phyloP scores from a whole-genome alignment of 2,888 invertebrate genomes.

The Lycocerus yunnanus region DNA sequence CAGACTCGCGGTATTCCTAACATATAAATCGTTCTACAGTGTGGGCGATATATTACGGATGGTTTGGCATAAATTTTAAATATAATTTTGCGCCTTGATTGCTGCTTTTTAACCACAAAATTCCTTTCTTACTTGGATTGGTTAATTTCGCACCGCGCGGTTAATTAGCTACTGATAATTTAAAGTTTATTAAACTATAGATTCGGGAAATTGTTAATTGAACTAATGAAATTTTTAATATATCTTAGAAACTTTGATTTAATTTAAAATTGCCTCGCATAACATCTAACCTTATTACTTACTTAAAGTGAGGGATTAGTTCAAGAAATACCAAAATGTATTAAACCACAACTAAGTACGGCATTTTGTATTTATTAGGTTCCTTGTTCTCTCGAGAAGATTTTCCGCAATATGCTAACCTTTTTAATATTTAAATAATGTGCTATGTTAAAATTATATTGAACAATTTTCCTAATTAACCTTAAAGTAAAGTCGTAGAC shows the following conservation, averaged over 20 bases:
- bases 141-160: not conserved
- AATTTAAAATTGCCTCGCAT: not conserved
- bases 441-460: not conserved
- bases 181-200: not conserved
- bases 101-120: not conserved
- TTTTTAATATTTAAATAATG: not conserved
- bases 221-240: not conserved
- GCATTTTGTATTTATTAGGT: not conserved
- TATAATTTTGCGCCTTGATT: not conserved
- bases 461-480: not conserved
- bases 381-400: not conserved
- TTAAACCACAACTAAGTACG: not conserved
- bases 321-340: not conserved
- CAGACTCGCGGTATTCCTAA: too few species aligned
- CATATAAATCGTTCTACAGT: too few species aligned
- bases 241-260: not conserved
- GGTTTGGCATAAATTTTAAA: not conserved
- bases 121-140: not conserved
- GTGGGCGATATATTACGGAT: not conserved
- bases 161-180: not conserved
- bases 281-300: not conserved
- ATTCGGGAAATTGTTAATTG: not conserved
- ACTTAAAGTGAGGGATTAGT: not conserved
- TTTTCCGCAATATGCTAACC: not conserved
- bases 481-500: not conserved